Percentiles rank a stretch among this genome's conserved stretches.
Conservation (phyloP, 2,113 vertebrate genomes). For the Pogona vitticeps region DNA sequence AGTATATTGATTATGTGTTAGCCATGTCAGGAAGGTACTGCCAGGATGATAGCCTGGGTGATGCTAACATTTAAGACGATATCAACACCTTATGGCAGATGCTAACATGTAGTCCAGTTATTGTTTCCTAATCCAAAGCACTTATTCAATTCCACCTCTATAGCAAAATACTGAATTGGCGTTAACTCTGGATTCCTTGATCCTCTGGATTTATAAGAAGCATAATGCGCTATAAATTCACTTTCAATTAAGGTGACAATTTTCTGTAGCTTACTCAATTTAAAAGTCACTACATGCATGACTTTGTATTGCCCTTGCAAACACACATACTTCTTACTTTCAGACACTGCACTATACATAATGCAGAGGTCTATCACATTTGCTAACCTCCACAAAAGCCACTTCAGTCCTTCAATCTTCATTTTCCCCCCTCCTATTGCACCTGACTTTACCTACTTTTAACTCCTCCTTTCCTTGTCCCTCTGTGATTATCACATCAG, state of each 20-base stretch:
- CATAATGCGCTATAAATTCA: neutral
- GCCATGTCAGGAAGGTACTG: neutral
- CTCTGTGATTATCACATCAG: neutral
- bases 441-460: neutral
- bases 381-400: neutral
- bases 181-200: neutral
- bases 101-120: neutral
- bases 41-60: neutral
- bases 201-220: neutral
- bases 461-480: neutral
- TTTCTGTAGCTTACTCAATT: slow-evolving; percentile 3
- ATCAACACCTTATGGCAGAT: neutral
- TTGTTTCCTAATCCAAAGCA: neutral
- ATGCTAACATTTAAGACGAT: neutral
- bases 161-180: rapidly evolving
- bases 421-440: neutral
- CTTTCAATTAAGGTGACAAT: slow-evolving; percentile 12
- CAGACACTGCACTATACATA: neutral
- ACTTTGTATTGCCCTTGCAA: neutral
- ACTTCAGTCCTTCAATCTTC: neutral
- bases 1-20: rapidly evolving
- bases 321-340: neutral
- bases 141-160: too few species aligned
- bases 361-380: neutral
- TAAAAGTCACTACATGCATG: neutral